Evolutionary conservation across 2,797 vertebrate genomes (phyloP), one percentile per base, ranked within the genome.

Genomic region (Myotis myotis): DNA sequence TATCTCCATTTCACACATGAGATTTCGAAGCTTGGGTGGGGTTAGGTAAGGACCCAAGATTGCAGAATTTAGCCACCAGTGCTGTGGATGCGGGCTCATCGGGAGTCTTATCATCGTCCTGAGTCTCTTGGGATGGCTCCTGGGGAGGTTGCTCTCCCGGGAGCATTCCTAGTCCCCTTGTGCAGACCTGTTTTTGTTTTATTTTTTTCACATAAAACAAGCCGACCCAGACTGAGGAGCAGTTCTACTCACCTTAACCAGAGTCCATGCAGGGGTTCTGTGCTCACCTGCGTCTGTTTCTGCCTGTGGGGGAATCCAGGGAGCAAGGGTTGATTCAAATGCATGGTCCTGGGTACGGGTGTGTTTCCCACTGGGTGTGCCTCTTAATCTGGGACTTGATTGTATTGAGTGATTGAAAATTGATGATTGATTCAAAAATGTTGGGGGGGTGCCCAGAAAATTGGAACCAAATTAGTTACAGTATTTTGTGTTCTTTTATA

Each of bases 371-470:
- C 49, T 60, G 51, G 88, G 23, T 49, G 1, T 83, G 91, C 95
- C 68, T 90, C 92, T 83, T 60, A 51, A 96, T 95, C 78, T 78
- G 88, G 85, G 72, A 16, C 86, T 93, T 81, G 87, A 92, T 92
- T 88, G 71, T 33, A 91, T 62, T 74, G 82, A 93, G 66, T 81
- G 62, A 51, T 78, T 96, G 87, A 23, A 87, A 74, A 88, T 47
- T 33, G 91, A 55, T 74, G 82, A 93, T 71, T 81, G 62, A 51
- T 78, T 96, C 85, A 20, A 87, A 74, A 88, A 8, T 36, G 47
- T 76, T 38, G 38, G 38, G 38, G 82, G 13, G n/a, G 38, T 74
- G 19, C 60, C 85, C 38, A 47, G 75, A 72, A 95, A 95, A 95
- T 90, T 36, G 33, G 53, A 89, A 47, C 74, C 12, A n/a, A 64